Evolutionary conservation across 2,797 vertebrate genomes (phyloP).

Genomic region (Aphelocoma californica): DNA sequence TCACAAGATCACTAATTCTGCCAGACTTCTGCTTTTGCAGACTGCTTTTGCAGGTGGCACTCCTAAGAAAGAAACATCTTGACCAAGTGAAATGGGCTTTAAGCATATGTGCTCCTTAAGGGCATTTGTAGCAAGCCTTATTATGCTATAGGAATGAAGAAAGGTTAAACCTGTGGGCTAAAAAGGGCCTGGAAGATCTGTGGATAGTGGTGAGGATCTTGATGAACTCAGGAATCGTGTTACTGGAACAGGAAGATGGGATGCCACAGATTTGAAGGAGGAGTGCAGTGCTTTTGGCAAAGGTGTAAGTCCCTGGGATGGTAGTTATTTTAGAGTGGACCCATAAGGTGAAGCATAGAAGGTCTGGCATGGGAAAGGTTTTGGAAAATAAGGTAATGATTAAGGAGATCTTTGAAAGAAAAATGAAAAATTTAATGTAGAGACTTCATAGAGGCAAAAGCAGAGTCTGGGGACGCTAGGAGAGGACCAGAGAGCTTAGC

Average conservation of each 20-base stretch:
- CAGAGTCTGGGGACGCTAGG: not conserved
- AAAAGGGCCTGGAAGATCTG: not conserved
- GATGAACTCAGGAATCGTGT: not conserved
- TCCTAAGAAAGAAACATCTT: not conserved
- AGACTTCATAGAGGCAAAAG: not conserved
- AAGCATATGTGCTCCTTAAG: not conserved
- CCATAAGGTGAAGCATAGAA: not conserved
- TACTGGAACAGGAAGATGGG: not conserved
- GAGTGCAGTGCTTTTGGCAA: not conserved
- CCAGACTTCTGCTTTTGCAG: not conserved
- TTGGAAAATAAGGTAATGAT: not conserved
- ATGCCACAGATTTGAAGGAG: not conserved
- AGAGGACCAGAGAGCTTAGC: not conserved
- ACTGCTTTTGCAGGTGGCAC: not conserved
- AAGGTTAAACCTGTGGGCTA: not conserved
- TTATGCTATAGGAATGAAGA: not conserved
- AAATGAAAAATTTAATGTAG: not conserved
- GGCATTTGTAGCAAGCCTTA: not conserved
- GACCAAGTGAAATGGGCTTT: not conserved
- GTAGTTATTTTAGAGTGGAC: not conserved
- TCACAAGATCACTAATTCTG: not conserved
- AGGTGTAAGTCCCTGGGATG: not conserved
- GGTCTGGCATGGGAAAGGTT: not conserved
- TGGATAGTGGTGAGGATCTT: not conserved
- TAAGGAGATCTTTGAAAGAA: not conserved